Conservation (phyloP, 1,140 invertebrate genomes). For the Subanguina moxae region DNA sequence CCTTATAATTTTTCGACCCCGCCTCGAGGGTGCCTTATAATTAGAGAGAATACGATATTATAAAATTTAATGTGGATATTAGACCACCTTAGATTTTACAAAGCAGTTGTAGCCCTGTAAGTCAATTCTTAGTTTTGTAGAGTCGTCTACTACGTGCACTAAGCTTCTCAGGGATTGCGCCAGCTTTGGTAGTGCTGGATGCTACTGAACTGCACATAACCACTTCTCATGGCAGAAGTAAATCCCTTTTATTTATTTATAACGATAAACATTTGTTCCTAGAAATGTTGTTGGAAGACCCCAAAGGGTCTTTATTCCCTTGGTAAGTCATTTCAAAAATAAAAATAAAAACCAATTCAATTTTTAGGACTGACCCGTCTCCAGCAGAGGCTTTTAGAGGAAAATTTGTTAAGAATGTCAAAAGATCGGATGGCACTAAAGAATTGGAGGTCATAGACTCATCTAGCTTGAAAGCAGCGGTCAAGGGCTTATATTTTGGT, state of each 20-base stretch:
- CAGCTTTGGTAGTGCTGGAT: constrained; percentile 25
- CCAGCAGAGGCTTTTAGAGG: constrained; percentile 16
- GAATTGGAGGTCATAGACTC: constrained; percentile 13
- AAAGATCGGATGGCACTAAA: background rate
- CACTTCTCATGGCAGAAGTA: constrained; percentile 19
- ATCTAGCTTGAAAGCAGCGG: constrained; percentile 4
- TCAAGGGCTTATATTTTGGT: constrained; percentile 37
- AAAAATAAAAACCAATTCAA: background rate
- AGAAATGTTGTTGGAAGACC: constrained; percentile 7
- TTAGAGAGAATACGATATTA: too few species aligned
- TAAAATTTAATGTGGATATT: too few species aligned
- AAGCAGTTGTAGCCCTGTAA: too few species aligned
- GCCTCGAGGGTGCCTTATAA: too few species aligned
- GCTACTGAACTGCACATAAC: constrained; percentile 9
- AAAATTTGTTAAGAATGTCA: constrained; percentile 16
- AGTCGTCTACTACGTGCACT: constrained; percentile 23
- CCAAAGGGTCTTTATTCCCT: constrained; percentile 12
- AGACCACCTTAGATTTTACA: too few species aligned
- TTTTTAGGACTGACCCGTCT: constrained; percentile 25
- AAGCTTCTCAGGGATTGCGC: constrained; percentile 15
- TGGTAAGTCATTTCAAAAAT: constrained; percentile 9
- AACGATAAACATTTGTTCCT: background rate
- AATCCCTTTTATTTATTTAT: background rate
- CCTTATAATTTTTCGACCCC: too few species aligned
- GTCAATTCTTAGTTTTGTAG: too few species aligned